phyloP scores from a whole-genome alignment of 2,888 invertebrate species.

The Blomia tropicalis region DNA sequence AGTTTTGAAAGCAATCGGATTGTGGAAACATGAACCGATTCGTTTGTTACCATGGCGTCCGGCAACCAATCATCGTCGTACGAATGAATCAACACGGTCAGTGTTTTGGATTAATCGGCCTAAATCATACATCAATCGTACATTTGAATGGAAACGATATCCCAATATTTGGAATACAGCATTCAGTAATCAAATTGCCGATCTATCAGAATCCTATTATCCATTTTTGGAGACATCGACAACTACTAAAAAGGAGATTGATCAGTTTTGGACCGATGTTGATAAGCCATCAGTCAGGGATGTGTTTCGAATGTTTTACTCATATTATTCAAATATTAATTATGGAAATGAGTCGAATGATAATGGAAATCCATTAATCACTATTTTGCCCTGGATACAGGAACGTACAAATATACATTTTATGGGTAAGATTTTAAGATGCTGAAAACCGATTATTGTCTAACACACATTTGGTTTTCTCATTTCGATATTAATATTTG shows the following conservation, averaged over 20 bases:
- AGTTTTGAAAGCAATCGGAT: conserved; percentile 41
- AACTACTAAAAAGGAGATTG: too few relatives aligned
- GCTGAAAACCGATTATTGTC: too few relatives aligned
- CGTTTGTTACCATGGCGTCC: conserved; percentile 42
- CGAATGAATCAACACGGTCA: conserved; percentile 43
- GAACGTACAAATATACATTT: conserved; percentile 1
- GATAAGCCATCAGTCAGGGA: too few relatives aligned
- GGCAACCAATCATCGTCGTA: conserved; percentile 39
- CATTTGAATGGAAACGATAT: conserved; percentile 44
- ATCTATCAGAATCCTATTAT: not conserved
- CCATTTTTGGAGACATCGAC: not conserved
- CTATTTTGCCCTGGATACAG: not conserved
- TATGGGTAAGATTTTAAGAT: not conserved
- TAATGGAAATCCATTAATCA: not conserved
- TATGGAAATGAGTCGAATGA: not conserved
- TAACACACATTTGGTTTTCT: too few relatives aligned
- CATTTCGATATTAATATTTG: not conserved
- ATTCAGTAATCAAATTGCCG: not conserved
- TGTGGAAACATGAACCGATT: conserved; percentile 39
- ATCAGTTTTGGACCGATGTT: too few relatives aligned
- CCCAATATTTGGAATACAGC: conserved; percentile 41
- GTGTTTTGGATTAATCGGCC: conserved; percentile 45
- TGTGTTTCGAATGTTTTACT: not conserved
- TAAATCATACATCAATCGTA: conserved; percentile 42
- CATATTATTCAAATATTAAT: not conserved